Evolutionary conservation across 2,888 invertebrate species (phyloP).

Genomic region (Gymnocheta viridis): DNA sequence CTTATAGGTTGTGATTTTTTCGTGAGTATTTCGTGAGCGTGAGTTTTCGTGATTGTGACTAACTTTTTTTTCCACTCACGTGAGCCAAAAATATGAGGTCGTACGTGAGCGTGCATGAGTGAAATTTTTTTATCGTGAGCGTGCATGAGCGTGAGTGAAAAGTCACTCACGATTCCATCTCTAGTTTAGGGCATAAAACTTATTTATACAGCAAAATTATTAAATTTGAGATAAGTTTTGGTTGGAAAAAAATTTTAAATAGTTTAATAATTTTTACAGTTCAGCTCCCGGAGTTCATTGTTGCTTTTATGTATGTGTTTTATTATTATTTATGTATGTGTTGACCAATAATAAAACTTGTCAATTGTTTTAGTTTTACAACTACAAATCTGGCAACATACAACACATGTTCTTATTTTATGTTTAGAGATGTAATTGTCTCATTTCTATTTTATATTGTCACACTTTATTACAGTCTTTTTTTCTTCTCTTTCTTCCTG

Average conservation of each 20-base stretch:
- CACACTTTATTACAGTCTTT: constrained; percentile 23
- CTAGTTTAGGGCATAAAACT: constrained; percentile 21
- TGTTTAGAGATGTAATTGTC: background rate
- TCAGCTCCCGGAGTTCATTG: constrained; percentile 21
- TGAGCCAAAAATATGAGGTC: no score
- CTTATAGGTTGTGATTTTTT: no score
- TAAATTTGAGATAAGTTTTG: background rate
- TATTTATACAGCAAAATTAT: background rate
- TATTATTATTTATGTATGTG: constrained; percentile 19
- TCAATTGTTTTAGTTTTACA: constrained; percentile 47
- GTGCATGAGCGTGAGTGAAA: no score
- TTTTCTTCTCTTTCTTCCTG: background rate
- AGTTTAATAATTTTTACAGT: constrained; percentile 36
- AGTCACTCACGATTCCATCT: no score
- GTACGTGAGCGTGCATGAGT: no score
- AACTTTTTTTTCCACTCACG: no score
- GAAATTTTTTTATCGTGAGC: no score
- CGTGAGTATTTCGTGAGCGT: no score
- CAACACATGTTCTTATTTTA: background rate
- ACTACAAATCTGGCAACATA: background rate
- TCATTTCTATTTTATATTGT: background rate
- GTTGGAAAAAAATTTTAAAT: background rate
- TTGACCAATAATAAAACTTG: constrained; percentile 19
- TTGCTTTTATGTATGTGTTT: constrained; percentile 9
- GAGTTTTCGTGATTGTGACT: no score